phyloP scores from a whole-genome alignment of 53 echinoderm and acorn worm species.

The Crossaster papposus region DNA sequence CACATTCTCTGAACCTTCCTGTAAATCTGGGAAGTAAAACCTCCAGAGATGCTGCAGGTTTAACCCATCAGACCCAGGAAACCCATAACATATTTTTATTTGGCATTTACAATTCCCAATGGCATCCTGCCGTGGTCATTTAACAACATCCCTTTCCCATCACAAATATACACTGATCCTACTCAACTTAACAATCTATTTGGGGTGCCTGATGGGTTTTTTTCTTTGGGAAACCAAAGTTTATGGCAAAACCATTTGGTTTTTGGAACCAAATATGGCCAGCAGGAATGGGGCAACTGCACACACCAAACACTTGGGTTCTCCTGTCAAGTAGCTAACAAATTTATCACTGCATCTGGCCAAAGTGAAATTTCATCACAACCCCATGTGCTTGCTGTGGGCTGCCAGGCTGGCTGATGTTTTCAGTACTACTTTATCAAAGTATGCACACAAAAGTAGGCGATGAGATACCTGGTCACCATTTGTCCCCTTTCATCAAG shows the following conservation, averaged over 20 bases:
- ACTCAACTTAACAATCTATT: not conserved
- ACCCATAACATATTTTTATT: constrained; percentile 47
- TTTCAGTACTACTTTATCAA: constrained; percentile 27
- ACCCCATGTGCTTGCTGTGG: not conserved
- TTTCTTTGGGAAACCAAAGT: not conserved
- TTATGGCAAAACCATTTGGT: constrained; percentile 4
- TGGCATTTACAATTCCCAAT: constrained; percentile 36
- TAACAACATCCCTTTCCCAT: not conserved
- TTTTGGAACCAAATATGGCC: constrained; percentile 29
- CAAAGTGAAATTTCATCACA: constrained; percentile 29
- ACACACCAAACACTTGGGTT: constrained; percentile 9
- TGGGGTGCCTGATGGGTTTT: constrained; percentile 9
- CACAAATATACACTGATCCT: not conserved
- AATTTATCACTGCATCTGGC: constrained; percentile 56
- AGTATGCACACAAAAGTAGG: constrained; percentile 25
- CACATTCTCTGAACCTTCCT: not conserved
- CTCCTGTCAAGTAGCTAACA: not conserved
- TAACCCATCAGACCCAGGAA: constrained; percentile 11
- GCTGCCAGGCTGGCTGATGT: not conserved
- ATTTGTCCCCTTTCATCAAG: constrained; percentile 26
- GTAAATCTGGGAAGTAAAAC: not conserved
- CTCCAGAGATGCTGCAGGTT: constrained; percentile 7
- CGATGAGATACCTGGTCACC: constrained; percentile 9
- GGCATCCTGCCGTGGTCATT: constrained; percentile 9
- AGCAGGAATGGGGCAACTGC: not conserved